Conservation (phyloP, 2,113 vertebrate species). For the Eurypyga helias region DNA sequence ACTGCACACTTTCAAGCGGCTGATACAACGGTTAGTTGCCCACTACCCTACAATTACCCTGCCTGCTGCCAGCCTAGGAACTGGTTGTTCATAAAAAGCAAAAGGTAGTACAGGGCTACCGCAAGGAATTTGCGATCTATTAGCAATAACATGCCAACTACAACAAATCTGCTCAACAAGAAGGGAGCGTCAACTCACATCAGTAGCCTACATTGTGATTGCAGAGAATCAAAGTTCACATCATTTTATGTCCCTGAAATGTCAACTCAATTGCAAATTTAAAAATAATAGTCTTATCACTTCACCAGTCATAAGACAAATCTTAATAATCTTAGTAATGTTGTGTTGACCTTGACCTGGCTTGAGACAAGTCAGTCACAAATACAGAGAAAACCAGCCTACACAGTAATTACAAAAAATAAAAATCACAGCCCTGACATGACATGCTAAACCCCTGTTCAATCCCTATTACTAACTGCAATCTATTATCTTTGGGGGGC, state of each 20-base stretch:
- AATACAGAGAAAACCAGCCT: background rate
- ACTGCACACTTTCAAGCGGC: background rate
- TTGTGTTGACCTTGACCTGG: background rate
- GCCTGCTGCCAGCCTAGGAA: background rate
- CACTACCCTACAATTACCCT: background rate
- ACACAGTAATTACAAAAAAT: background rate
- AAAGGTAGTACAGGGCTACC: background rate
- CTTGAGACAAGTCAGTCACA: background rate
- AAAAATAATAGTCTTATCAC: conserved; percentile 5
- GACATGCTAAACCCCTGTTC: background rate
- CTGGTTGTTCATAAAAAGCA: background rate
- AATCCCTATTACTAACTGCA: background rate
- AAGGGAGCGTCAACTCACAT: background rate
- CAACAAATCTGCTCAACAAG: background rate
- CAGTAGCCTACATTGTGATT: fast-evolving
- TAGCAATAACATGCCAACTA: background rate
- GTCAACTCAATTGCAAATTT: conserved; percentile 26
- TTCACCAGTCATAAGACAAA: conserved; percentile 20
- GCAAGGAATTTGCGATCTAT: background rate
- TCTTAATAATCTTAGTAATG: background rate
- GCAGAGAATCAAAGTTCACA: background rate
- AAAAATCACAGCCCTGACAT: background rate
- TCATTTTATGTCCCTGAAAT: conserved; percentile 19
- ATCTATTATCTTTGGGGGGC: background rate
- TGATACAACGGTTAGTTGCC: background rate